A percentile compares a stretch with the other conserved stretches of the same genome.
Conservation (phyloP, 2,113 vertebrate genomes). For the Ranitomeya imitator region DNA sequence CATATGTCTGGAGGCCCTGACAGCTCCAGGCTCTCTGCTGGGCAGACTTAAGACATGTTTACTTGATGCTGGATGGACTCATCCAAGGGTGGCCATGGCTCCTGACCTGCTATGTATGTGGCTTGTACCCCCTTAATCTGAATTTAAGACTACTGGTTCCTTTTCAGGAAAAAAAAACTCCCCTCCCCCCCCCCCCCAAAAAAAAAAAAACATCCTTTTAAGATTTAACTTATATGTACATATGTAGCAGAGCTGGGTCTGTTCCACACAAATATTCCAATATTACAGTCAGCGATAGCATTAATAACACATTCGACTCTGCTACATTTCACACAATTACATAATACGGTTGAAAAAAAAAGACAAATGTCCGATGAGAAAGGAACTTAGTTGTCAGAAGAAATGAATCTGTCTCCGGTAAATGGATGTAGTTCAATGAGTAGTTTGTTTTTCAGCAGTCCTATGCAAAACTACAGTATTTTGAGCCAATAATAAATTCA, state of each 20-base stretch:
- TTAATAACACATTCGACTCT: neutral
- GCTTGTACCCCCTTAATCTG: constrained; percentile 14
- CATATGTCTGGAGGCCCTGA: neutral
- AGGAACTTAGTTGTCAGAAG: neutral
- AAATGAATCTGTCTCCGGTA: neutral
- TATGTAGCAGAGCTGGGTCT: neutral
- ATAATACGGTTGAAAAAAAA: no score
- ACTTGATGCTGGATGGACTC: neutral
- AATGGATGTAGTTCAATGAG: neutral
- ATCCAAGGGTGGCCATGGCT: neutral
- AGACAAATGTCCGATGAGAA: no score
- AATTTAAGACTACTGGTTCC: constrained; percentile 10
- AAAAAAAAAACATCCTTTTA: neutral
- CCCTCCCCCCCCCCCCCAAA: no score
- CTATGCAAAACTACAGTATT: no score
- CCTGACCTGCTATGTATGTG: constrained; percentile 1
- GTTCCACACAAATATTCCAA: neutral
- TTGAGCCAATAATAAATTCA: no score
- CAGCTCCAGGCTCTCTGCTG: neutral
- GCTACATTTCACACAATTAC: no score
- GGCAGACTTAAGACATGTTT: neutral
- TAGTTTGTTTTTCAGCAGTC: no score
- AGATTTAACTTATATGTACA: neutral
- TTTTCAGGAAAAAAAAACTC: neutral
- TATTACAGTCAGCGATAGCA: neutral